Evolutionary conservation across 2,797 vertebrate genomes (phyloP), one percentile per base, ranked within the genome.

Genomic region (Acipenser oxyrinchus): DNA sequence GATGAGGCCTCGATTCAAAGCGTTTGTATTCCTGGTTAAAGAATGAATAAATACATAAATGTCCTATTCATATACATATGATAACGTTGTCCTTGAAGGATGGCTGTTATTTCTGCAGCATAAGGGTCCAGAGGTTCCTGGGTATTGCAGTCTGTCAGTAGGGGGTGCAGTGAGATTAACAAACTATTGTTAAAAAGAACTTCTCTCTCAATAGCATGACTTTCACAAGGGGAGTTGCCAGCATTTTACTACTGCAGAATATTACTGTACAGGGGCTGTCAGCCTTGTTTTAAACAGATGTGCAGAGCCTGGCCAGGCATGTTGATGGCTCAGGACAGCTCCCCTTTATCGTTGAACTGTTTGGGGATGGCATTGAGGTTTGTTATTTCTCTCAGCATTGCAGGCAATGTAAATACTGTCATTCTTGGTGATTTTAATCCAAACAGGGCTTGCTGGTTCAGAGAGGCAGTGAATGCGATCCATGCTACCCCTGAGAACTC

Each of bases 161-260:
- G 73, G 64, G 73, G 74, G 74, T 73, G 71, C 68, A 69, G 68
- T 71, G 59, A 71, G 71, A 72, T 76, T 70, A 64, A 52, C 59
- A 69, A 64, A 69, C 50, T 69, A 61, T 53, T 15, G 18, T 67
- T 48, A n/a, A 63, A 7, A 10, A 37, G 23, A 37, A 37, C 23
- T 3, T 37, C 23, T 37, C 23, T 3, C 23, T 37, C 23, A 37
- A 37, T 37, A 37, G 23, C 23, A 3, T 37, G 23, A 4, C 23
- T 37, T 37, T 37, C 23, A 37, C 23, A 37, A 37, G 23, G 23
- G 23, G 23, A 3, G 10, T 58, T 58, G 55, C 12, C 55, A 12
- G 12, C 9, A 15, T 11, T 58, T 58, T 58, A 2, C 13, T 58
- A 6, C 12, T 12, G 13, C 6, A 58, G 55, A n/a, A 58, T 6